Conservation (phyloP, 2,888 invertebrate genomes). For the Chalcosyrphus nemorum region DNA sequence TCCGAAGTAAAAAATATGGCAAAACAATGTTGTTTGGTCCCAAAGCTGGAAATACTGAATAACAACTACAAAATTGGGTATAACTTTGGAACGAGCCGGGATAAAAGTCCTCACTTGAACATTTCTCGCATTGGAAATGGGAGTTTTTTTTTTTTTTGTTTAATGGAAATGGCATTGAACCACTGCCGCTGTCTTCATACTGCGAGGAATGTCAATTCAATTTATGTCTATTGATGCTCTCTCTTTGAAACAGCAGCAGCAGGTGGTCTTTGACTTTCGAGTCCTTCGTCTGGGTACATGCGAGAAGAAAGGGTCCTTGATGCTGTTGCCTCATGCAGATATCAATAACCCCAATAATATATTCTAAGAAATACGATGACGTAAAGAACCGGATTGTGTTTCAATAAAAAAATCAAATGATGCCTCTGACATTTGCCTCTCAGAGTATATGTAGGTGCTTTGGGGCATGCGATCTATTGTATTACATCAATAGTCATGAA, state of each 20-base stretch:
- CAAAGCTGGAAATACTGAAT: slow-evolving; percentile 29
- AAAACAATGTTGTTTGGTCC: slow-evolving; percentile 30
- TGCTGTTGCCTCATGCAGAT: background rate
- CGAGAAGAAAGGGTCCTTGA: background rate
- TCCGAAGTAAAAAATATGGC: slow-evolving; percentile 50
- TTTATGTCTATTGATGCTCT: slow-evolving; percentile 43
- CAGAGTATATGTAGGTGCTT: background rate
- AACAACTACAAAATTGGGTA: slow-evolving; percentile 42
- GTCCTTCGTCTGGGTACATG: background rate
- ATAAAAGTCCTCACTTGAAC: slow-evolving; percentile 39
- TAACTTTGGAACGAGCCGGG: slow-evolving; percentile 8
- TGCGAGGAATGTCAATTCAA: slow-evolving; percentile 52
- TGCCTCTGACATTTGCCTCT: slow-evolving; percentile 33
- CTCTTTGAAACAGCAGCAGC: background rate
- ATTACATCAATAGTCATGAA: slow-evolving; percentile 12
- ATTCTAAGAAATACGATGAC: background rate
- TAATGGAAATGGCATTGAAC: slow-evolving; percentile 30
- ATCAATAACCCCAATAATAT: slow-evolving; percentile 16
- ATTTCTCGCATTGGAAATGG: slow-evolving; percentile 36
- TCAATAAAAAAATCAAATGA: slow-evolving; percentile 25
- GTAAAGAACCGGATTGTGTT: background rate
- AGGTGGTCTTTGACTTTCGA: slow-evolving; percentile 16
- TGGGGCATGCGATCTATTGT: slow-evolving; percentile 8
- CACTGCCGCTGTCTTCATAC: slow-evolving; percentile 1
- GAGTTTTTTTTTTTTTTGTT: no score